A percentile compares a stretch with the other conserved stretches of the same genome.
These are phyloP conservation scores for Galerucella calmariensis DNA, from an alignment of 2,888 invertebrate genomes.

Conservation along the genomic window DNA sequence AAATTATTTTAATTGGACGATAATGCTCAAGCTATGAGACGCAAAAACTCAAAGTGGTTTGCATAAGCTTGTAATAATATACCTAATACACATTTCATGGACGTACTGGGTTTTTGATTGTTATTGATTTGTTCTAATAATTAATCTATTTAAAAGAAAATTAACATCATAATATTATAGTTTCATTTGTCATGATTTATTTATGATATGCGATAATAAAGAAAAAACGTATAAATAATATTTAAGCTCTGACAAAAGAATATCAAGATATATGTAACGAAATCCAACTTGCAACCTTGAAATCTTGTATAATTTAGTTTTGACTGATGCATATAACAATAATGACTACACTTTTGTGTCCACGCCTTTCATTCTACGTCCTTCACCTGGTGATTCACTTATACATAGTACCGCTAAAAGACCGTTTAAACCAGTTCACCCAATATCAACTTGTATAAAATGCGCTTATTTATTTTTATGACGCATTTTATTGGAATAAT, in stretches of 20 bases:
- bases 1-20: constrained; percentile 10
- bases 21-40: constrained; percentile 2
- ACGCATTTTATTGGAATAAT: background rate
- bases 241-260: background rate
- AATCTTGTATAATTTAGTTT: constrained; percentile 10
- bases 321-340: constrained; percentile 42
- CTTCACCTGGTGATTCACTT: constrained; percentile 50
- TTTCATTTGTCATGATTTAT: no score
- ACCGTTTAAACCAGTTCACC: constrained; percentile 10
- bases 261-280: constrained; percentile 12
- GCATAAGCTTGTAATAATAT: background rate
- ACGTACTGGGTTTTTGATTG: background rate
- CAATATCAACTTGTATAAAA: background rate
- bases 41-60: background rate
- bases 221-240: no score
- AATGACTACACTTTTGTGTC: constrained; percentile 32
- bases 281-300: constrained; percentile 13
- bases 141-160: background rate
- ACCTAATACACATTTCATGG: constrained; percentile 18
- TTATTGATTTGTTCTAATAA: background rate
- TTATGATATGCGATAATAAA: no score
- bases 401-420: background rate
- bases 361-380: constrained; percentile 49
- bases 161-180: no score
- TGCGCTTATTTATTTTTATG: background rate